Percentiles rank a stretch among this genome's conserved stretches.
Conservation (phyloP, 2,797 vertebrate genomes). For the Liasis olivaceus region DNA sequence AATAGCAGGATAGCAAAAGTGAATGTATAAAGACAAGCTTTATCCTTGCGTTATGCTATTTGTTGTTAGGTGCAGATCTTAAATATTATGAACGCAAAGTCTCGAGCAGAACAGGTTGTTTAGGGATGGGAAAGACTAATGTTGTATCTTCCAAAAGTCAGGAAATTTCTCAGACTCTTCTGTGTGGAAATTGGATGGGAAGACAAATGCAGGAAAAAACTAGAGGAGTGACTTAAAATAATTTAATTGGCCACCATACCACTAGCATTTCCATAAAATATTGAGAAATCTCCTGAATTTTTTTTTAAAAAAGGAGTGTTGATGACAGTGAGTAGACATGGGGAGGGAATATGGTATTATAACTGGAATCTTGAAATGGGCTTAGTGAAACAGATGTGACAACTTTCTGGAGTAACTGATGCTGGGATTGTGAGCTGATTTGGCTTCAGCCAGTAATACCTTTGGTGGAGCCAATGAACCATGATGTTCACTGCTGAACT, state of each 20-base stretch:
- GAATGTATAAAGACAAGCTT: background rate
- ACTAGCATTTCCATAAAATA: background rate
- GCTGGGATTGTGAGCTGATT: background rate
- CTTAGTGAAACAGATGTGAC: background rate
- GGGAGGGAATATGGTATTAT: background rate
- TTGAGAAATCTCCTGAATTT: background rate
- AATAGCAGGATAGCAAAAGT: background rate
- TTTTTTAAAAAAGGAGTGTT: background rate
- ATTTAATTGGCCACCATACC: background rate
- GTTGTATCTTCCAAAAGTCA: background rate
- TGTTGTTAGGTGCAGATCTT: background rate
- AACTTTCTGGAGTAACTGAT: background rate
- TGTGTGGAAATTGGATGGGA: background rate
- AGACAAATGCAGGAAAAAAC: background rate
- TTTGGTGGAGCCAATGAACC: background rate
- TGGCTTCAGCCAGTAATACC: background rate
- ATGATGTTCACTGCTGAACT: background rate
- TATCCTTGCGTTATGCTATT: background rate
- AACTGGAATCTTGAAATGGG: background rate
- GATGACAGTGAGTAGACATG: background rate
- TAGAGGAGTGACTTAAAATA: background rate
- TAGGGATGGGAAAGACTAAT: background rate
- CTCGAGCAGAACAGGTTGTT: background rate
- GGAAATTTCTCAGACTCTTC: background rate
- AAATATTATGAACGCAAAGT: background rate